Percentiles rank a stretch among this genome's conserved stretches.
Conservation (phyloP, 2,797 vertebrate species). For the Pseudochaenichthys georgianus region DNA sequence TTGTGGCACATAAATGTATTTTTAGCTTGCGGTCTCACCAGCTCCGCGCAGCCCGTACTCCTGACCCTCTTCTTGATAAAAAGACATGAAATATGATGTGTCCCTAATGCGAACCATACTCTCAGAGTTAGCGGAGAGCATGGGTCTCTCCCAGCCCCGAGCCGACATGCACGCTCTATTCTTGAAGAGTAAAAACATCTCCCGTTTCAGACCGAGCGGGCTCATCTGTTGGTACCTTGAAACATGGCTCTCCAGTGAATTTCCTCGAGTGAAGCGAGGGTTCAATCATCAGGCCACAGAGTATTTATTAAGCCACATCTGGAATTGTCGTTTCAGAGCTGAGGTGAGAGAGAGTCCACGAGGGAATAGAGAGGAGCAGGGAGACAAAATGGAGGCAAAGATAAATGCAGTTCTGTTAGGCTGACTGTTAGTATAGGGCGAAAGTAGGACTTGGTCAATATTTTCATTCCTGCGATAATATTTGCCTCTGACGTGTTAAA, state of each 20-base stretch:
- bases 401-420: constrained; percentile 46
- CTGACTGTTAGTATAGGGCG: constrained; percentile 6
- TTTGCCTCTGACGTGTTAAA: constrained; percentile 2
- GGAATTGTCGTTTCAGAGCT: constrained; percentile 67
- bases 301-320: constrained; percentile 83
- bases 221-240: constrained; percentile 60
- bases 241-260: constrained; percentile 68
- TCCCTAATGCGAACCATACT: constrained; percentile 77
- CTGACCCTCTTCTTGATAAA: constrained; percentile 79
- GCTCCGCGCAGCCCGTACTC: constrained; percentile 51
- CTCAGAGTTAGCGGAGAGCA: constrained; percentile 33
- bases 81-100: constrained; percentile 81
- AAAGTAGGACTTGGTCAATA: constrained; percentile 18
- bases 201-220: constrained; percentile 47
- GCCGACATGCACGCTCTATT: constrained; percentile 44
- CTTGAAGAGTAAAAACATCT: constrained; percentile 63
- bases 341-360: constrained; percentile 26
- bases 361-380: constrained; percentile 47
- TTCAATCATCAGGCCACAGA: constrained; percentile 71
- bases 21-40: constrained; percentile 72
- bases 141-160: constrained; percentile 28
- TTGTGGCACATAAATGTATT: constrained; percentile 71
- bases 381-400: constrained; percentile 44
- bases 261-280: constrained; percentile 62
- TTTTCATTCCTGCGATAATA: constrained; percentile 14